Percentiles rank a stretch among this genome's conserved stretches.
Conservation (phyloP, 2,888 invertebrate species). For the Mylabris sibirica region DNA sequence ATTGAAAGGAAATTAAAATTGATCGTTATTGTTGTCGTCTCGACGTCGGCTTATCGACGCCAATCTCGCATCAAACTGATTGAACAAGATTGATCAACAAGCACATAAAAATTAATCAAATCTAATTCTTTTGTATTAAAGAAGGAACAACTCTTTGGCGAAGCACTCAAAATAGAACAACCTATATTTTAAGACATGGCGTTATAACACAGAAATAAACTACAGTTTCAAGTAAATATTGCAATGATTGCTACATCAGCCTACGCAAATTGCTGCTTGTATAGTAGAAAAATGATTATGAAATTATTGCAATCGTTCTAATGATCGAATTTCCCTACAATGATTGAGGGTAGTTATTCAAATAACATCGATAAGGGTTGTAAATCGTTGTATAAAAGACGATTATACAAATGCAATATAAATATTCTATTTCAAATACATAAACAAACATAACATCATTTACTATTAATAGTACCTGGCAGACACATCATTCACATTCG, state of each 20-base stretch:
- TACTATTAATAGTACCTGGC: conserved; percentile 47
- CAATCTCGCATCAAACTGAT: neutral
- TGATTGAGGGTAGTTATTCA: neutral
- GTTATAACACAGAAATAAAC: neutral
- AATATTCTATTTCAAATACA: conserved; percentile 35
- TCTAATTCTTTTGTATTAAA: neutral
- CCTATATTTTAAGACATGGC: neutral
- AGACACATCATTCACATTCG: conserved; percentile 27
- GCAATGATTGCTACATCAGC: neutral
- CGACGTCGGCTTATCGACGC: neutral
- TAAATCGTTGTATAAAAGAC: neutral
- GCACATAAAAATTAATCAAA: neutral
- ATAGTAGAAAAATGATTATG: neutral
- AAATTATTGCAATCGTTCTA: neutral
- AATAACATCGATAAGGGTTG: neutral
- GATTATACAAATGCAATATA: conserved; percentile 17
- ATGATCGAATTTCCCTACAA: neutral
- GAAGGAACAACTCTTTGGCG: neutral
- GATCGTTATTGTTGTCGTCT: neutral
- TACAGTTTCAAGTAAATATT: neutral
- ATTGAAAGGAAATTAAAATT: neutral
- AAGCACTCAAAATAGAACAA: neutral
- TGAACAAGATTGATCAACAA: neutral
- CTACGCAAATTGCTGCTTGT: neutral
- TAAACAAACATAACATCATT: conserved; percentile 46